Evolutionary conservation across 2,888 invertebrate species (phyloP), one percentile per base, ranked within the genome.

Genomic region (Criorhina ranunculi): DNA sequence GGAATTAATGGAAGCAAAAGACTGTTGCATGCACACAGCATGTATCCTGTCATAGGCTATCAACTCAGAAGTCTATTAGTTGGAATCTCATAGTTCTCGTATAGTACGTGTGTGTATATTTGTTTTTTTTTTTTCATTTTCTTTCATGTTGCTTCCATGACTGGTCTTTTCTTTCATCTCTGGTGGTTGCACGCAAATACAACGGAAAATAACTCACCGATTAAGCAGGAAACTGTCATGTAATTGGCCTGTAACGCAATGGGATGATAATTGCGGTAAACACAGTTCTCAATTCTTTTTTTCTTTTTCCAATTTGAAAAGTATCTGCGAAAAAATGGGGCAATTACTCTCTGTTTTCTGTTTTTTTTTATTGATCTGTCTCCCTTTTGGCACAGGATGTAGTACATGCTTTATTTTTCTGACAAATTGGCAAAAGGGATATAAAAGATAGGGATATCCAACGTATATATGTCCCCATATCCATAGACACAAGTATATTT

Each of bases 41-140:
- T 85, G 80, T 75, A 80, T 80, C 85, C 85, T 76, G 80, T 85
- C 80, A 70, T 15, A 76, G 75, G 24, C 40, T 59, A 85, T 85
- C 80, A 85, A 53, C 44, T 85, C 49, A 8, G 66, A 79, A 75
- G 69, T 49, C 73, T 44, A 73, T 72, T 77, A 83, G 83, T 53
- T 57, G 19, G 9, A 24, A 24, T 24, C n/a, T n/a, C 24, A 24
- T 66, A 33, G 69, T 64, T 73, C 37, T 3, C 19, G 37, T 62
- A 42, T 15, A 46, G 44, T 66, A 6, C 15, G 11, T 9, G 46
- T 57, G 49, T 64, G 42, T 24, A 60, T 29, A n/a, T n/a, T n/a
- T n/a, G n/a, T n/a, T n/a, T n/a, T n/a, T n/a, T n/a, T n/a, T n/a
- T n/a, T n/a, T n/a, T n/a, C n/a, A n/a, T 73, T 78, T 72, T 24